Percentiles rank a stretch among this genome's conserved stretches.
Evolutionary conservation across 1,140 invertebrate species (phyloP).

Genomic region (Heliothis subflexa): DNA sequence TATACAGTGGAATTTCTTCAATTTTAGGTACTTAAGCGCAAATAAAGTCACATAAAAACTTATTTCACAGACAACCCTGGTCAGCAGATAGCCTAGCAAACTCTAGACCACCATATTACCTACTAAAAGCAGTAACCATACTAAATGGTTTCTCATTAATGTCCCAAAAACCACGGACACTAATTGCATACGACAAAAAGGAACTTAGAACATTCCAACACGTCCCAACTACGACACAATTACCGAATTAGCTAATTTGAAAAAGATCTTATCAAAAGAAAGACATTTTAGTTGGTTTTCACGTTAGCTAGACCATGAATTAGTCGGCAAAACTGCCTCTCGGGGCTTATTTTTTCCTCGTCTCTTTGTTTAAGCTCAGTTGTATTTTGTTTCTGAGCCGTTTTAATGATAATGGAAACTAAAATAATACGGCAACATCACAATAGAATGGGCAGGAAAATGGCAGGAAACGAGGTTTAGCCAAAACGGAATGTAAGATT

Average conservation of each 20-base stretch:
- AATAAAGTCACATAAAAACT: no score
- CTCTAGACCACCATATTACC: background rate
- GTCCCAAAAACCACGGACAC: background rate
- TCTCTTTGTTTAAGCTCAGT: background rate
- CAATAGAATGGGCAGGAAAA: no score
- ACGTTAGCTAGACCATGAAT: background rate
- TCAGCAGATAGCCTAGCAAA: no score
- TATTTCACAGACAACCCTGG: no score
- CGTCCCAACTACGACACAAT: background rate
- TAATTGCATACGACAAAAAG: background rate
- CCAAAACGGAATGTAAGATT: no score
- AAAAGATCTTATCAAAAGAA: background rate
- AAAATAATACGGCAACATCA: no score
- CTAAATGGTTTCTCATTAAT: background rate
- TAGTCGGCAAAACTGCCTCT: background rate
- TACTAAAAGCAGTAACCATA: background rate
- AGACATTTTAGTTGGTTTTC: background rate
- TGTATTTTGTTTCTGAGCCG: background rate
- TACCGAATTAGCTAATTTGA: slow-evolving; percentile 8
- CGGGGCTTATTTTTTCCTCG: background rate
- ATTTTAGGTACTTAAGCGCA: no score
- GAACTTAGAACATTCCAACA: slow-evolving; percentile 1
- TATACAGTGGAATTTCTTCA: no score
- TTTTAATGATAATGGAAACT: slow-evolving; percentile 3
- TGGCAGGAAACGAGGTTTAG: no score